Evolutionary conservation across 1,140 invertebrate genomes (phyloP).

Genomic region (Saccostrea glomerata): DNA sequence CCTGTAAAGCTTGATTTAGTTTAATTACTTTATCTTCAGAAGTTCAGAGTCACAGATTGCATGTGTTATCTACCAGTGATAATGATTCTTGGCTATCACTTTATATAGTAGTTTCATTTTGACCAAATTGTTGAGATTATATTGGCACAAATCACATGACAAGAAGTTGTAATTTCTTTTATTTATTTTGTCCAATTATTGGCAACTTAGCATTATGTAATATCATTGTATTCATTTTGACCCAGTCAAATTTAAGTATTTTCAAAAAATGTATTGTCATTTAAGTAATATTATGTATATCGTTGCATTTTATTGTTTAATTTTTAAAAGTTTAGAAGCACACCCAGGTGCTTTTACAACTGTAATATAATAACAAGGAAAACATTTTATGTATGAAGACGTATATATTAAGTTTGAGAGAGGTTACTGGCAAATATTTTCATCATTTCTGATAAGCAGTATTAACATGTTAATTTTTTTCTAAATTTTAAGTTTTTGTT

Average conservation of each 20-base stretch:
- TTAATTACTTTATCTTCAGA: not conserved
- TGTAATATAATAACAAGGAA: not conserved
- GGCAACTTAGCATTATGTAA: no score
- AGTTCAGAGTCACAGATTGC: no score
- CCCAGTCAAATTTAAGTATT: not conserved
- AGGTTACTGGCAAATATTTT: no score
- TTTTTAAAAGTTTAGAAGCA: not conserved
- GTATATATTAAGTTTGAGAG: not conserved
- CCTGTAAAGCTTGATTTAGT: not conserved
- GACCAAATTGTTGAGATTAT: not conserved
- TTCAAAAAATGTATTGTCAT: not conserved
- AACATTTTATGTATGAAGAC: not conserved
- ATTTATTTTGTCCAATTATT: not conserved
- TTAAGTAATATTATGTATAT: not conserved
- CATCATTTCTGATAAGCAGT: no score
- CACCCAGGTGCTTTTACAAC: not conserved
- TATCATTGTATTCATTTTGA: no score
- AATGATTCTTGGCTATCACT: no score
- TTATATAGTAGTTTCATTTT: not conserved
- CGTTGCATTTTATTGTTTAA: not conserved
- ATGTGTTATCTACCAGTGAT: no score
- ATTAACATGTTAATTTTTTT: no score
- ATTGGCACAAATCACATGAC: not conserved
- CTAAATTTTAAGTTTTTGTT: no score
- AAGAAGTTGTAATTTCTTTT: not conserved